A percentile compares a stretch with the other conserved stretches of the same genome.
phyloP scores from a whole-genome alignment of 2,797 vertebrate species.

The Bovichtus variegatus region DNA sequence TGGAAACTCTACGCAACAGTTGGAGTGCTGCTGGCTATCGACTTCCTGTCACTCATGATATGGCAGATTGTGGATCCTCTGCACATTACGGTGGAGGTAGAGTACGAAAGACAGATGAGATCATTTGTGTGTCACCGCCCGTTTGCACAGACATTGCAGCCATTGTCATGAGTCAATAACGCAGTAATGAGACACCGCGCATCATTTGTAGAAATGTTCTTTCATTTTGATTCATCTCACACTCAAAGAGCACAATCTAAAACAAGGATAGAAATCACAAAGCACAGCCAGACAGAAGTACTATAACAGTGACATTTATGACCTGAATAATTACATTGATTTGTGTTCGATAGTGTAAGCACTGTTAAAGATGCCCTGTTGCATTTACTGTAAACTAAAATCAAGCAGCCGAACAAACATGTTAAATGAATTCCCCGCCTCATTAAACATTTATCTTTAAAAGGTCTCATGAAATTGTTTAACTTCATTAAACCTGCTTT shows the following conservation, averaged over 20 bases:
- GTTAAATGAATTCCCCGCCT: not conserved
- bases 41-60: constrained; percentile 90
- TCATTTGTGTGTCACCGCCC: constrained; percentile 41
- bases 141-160: constrained; percentile 23
- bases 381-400: constrained; percentile 7
- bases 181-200: constrained; percentile 33
- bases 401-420: not conserved
- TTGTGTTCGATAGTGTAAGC: not conserved
- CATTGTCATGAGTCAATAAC: constrained; percentile 29
- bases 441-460: constrained; percentile 19
- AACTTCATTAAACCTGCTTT: constrained; percentile 8
- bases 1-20: constrained; percentile 96
- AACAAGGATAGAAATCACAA: constrained; percentile 9
- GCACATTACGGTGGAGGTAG: constrained; percentile 93
- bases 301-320: not conserved
- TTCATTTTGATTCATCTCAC: constrained; percentile 39
- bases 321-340: constrained; percentile 5
- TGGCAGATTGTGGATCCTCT: constrained; percentile 96
- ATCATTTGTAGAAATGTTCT: constrained; percentile 16
- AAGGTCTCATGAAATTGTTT: not conserved
- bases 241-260: constrained; percentile 20
- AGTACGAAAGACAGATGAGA: constrained; percentile 49
- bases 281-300: not conserved
- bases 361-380: not conserved
- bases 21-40: constrained; percentile 91